These are phyloP conservation scores for Malurus melanocephalus DNA, from an alignment of 2,113 vertebrate genomes.

Conservation along the genomic window DNA sequence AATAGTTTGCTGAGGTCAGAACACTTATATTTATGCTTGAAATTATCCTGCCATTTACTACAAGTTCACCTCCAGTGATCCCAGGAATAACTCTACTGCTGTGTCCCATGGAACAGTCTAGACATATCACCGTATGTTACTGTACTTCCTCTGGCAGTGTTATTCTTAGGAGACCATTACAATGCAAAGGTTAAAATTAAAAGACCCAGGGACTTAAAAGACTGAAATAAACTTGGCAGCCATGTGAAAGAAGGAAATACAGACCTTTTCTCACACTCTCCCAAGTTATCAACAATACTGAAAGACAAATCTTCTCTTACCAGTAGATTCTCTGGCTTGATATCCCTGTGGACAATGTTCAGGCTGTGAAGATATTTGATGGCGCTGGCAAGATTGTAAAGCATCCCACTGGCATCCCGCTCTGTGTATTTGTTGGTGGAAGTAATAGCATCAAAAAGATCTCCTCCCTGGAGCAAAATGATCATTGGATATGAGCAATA, in stretches of 20 bases:
- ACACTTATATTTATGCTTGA: neutral
- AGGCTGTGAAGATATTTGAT: conserved; percentile 96
- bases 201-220: neutral
- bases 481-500: conserved; percentile 17
- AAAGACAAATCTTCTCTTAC: conserved; percentile 71
- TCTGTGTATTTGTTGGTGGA: conserved; percentile 97
- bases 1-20: neutral
- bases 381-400: conserved; percentile 95
- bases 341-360: conserved; percentile 96
- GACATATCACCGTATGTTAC: neutral
- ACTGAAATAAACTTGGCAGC: neutral
- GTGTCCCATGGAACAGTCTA: neutral
- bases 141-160: neutral
- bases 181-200: neutral
- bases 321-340: conserved; percentile 96
- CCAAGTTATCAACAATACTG: neutral
- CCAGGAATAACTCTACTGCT: neutral
- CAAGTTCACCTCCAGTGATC: neutral
- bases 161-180: neutral
- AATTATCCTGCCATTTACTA: neutral
- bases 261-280: neutral
- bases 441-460: conserved; percentile 97
- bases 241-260: neutral
- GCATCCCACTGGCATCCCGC: conserved; percentile 94
- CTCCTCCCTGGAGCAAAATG: conserved; percentile 84